Conservation (phyloP, 1,140 invertebrate species). For the Pararge aegeria region DNA sequence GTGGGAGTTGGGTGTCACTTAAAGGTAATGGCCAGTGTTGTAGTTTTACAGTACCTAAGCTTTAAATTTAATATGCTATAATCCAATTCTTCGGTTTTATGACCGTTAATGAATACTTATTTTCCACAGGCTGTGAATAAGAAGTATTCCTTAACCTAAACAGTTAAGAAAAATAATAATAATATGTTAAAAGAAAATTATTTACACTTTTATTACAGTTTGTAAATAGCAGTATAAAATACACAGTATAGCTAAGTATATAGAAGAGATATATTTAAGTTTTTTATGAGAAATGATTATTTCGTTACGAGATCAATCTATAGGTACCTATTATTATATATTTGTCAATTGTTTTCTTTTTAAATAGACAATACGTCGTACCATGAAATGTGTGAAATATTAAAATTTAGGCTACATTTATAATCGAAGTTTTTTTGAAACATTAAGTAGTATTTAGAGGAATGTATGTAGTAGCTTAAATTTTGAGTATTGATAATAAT, state of each 20-base stretch:
- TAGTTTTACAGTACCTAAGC: neutral
- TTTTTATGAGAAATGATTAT: too few relatives aligned
- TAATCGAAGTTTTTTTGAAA: neutral
- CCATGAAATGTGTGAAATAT: neutral
- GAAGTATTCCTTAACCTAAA: neutral
- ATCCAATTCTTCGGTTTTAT: neutral
- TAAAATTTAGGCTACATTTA: neutral
- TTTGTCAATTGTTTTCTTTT: too few relatives aligned
- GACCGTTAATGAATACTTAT: neutral
- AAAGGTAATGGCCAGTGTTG: neutral
- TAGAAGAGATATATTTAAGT: too few relatives aligned
- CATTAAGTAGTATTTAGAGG: slow-evolving; percentile 7
- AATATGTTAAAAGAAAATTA: neutral
- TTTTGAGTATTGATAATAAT: neutral
- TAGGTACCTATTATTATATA: neutral
- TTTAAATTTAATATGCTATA: neutral
- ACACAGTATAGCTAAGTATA: too few relatives aligned
- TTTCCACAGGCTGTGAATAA: neutral
- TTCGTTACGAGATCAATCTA: too few relatives aligned
- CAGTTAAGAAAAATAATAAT: neutral
- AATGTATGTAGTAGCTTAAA: slow-evolving; percentile 14
- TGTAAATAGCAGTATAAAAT: too few relatives aligned
- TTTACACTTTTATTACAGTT: too few relatives aligned
- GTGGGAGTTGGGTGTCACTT: neutral
- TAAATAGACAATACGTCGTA: neutral